Evolutionary conservation across 2,888 invertebrate species (phyloP).

Genomic region (Agonopterix subpropinquella): DNA sequence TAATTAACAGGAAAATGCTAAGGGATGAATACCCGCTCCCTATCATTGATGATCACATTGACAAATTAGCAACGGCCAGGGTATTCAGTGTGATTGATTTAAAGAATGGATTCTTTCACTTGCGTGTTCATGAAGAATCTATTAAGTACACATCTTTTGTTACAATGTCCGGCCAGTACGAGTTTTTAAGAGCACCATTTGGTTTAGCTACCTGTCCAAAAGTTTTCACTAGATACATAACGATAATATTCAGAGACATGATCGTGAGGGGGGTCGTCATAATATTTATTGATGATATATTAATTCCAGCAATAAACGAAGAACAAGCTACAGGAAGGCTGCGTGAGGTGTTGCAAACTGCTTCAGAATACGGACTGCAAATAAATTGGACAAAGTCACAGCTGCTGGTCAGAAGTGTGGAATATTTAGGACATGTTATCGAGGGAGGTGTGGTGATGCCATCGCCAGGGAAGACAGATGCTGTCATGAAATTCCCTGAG

Average conservation of each 20-base stretch:
- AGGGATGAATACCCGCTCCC: conserved; percentile 14
- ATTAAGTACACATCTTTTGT: conserved; percentile 11
- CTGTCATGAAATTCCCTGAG: conserved; percentile 12
- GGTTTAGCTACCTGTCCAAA: conserved; percentile 14
- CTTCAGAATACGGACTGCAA: conserved; percentile 18
- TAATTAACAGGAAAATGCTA: conserved; percentile 12
- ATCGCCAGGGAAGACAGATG: conserved; percentile 13
- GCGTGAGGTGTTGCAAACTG: too few relatives aligned
- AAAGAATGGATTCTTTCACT: conserved; percentile 8
- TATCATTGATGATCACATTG: too few relatives aligned
- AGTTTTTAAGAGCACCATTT: conserved; percentile 16
- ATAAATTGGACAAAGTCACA: conserved; percentile 14
- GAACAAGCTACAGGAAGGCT: conserved; percentile 9
- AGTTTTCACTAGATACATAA: conserved; percentile 14
- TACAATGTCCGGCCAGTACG: conserved; percentile 8
- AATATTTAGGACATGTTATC: conserved; percentile 10
- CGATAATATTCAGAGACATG: conserved; percentile 15
- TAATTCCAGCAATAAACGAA: conserved; percentile 10
- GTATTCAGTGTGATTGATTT: conserved; percentile 7
- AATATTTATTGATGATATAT: conserved; percentile 20
- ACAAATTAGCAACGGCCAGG: conserved; percentile 1
- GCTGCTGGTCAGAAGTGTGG: conserved; percentile 1
- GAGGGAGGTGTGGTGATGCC: conserved; percentile 12
- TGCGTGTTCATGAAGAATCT: conserved; percentile 6
- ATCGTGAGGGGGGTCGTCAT: too few relatives aligned